A percentile compares a stretch with the other conserved stretches of the same genome.
phyloP scores from a whole-genome alignment of 2,888 invertebrate species.

The Nemurella pictetii region DNA sequence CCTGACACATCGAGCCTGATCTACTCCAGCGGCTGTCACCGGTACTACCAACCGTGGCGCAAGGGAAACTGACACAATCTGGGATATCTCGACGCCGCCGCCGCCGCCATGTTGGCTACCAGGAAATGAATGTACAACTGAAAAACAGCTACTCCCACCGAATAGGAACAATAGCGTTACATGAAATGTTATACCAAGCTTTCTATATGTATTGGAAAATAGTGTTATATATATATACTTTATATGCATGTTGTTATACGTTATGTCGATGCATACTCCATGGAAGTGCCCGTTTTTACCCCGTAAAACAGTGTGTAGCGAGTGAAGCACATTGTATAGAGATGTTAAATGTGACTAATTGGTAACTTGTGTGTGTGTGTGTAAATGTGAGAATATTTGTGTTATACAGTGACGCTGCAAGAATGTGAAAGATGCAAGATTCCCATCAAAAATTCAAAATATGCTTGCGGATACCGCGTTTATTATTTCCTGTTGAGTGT shows the following conservation, averaged over 20 bases:
- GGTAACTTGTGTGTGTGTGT: too few species aligned
- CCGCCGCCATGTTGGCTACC: neutral
- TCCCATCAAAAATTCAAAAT: neutral
- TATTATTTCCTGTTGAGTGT: neutral
- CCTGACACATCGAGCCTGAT: conserved; percentile 10
- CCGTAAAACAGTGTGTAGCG: neutral
- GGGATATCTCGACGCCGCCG: neutral
- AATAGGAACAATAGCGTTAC: conserved; percentile 1
- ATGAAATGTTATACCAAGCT: neutral
- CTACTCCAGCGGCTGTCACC: neutral
- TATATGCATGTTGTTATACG: too few species aligned
- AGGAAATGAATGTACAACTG: neutral
- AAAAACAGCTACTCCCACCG: neutral
- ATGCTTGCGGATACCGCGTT: neutral
- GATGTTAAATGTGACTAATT: too few species aligned
- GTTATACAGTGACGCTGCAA: neutral
- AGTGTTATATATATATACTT: too few species aligned
- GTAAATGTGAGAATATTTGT: neutral
- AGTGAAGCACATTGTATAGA: neutral
- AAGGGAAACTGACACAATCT: neutral
- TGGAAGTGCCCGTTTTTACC: neutral
- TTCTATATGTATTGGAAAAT: neutral
- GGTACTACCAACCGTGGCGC: neutral
- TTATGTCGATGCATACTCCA: neutral
- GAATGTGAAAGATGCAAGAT: neutral